Evolutionary conservation across 2,113 vertebrate species (phyloP).

Genomic region (Heliornis fulica): DNA sequence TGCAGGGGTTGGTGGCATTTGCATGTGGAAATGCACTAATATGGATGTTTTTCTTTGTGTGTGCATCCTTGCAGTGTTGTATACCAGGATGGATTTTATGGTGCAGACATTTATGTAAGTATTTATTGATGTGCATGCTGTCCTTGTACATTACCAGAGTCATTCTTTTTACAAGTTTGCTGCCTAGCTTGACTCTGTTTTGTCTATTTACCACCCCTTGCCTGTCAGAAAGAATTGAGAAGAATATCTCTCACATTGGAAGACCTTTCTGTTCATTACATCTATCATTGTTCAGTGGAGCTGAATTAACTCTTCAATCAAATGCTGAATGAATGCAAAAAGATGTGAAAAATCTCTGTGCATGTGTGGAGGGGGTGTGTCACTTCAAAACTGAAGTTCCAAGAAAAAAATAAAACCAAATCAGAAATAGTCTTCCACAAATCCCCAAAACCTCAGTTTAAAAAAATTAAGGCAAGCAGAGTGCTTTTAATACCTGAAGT

Average conservation of each 20-base stretch:
- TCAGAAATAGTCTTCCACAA: background rate
- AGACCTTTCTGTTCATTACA: constrained; percentile 45
- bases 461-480: background rate
- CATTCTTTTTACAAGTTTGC: constrained; percentile 79
- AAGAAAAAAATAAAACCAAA: background rate
- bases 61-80: constrained; percentile 93
- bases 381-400: background rate
- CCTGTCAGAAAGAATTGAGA: constrained; percentile 45
- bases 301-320: constrained; percentile 37
- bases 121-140: constrained; percentile 83
- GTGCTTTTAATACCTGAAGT: background rate
- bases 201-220: constrained; percentile 38
- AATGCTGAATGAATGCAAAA: constrained; percentile 38
- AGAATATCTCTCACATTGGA: constrained; percentile 38
- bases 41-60: constrained; percentile 88
- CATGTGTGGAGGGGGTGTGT: background rate
- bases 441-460: background rate
- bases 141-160: constrained; percentile 67
- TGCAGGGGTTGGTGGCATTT: constrained; percentile 76
- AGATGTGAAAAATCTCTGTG: background rate
- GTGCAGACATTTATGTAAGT: constrained; percentile 99
- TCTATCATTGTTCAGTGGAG: constrained; percentile 34
- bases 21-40: constrained; percentile 91
- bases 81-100: constrained; percentile 99
- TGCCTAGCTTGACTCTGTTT: constrained; percentile 52